Evolutionary conservation across 2,888 invertebrate species (phyloP).

Genomic region (Dicycla oo): DNA sequence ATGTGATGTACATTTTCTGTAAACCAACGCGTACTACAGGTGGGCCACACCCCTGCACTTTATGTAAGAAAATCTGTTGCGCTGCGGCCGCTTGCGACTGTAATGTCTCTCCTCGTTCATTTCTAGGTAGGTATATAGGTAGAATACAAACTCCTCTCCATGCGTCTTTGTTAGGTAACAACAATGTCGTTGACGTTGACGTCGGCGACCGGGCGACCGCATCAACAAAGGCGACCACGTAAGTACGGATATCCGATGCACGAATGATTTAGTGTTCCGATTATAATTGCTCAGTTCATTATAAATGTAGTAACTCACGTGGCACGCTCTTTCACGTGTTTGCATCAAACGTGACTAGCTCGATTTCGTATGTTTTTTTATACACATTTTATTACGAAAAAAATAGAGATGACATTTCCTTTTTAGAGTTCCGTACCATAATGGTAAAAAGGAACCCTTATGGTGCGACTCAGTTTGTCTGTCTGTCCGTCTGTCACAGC

Average conservation of each 20-base stretch:
- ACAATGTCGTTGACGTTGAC: slow-evolving; percentile 13
- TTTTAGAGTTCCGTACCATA: too few relatives aligned
- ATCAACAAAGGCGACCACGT: slow-evolving; percentile 23
- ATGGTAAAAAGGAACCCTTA: too few relatives aligned
- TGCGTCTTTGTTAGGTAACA: slow-evolving; percentile 2
- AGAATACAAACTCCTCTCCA: not conserved
- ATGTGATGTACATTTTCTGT: too few relatives aligned
- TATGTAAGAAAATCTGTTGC: too few relatives aligned
- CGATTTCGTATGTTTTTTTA: slow-evolving; percentile 1
- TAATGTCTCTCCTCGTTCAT: not conserved
- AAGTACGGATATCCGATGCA: slow-evolving; percentile 36
- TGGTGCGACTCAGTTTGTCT: too few relatives aligned
- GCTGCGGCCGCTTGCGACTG: too few relatives aligned
- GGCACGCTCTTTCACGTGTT: slow-evolving; percentile 14
- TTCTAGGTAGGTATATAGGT: too few relatives aligned
- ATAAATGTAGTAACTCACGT: not conserved
- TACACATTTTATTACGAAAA: not conserved
- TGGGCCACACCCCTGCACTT: too few relatives aligned
- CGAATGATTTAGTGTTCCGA: slow-evolving; percentile 28
- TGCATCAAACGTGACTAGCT: slow-evolving; percentile 24
- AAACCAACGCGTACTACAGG: too few relatives aligned
- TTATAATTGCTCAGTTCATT: not conserved
- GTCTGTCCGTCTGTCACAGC: too few relatives aligned
- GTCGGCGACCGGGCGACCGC: not conserved
- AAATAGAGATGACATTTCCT: not conserved